A percentile compares a stretch with the other conserved stretches of the same genome.
Evolutionary conservation across 2,797 vertebrate species (phyloP).

Genomic region (Mus caroli): DNA sequence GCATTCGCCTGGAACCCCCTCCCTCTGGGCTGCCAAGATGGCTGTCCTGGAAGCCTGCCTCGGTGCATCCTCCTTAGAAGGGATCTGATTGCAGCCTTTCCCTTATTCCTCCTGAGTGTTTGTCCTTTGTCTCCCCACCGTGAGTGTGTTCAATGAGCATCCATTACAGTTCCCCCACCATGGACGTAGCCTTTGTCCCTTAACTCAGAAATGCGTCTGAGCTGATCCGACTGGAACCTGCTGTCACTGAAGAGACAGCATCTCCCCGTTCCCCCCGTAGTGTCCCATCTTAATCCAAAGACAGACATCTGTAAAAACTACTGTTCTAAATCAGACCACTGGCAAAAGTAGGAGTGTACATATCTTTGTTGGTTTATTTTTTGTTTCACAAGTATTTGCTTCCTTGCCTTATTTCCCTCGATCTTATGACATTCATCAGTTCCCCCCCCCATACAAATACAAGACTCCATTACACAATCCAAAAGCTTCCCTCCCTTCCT

Average conservation of each 20-base stretch:
- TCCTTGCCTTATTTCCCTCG: not conserved
- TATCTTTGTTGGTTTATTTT: not conserved
- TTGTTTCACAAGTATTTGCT: not conserved
- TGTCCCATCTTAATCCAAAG: not conserved
- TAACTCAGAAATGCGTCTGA: not conserved
- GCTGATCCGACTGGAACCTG: not conserved
- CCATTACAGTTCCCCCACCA: too few relatives aligned
- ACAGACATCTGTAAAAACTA: not conserved
- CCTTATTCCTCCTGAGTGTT: not conserved
- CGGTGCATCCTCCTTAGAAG: not conserved
- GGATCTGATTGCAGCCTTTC: not conserved
- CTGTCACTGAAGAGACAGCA: not conserved
- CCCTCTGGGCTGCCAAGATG: not conserved
- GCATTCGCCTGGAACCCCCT: accelerated
- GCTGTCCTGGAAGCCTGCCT: not conserved
- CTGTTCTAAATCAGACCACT: not conserved
- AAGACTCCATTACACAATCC: not conserved
- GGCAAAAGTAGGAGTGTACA: not conserved
- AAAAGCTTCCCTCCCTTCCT: not conserved
- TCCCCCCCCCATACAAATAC: not conserved
- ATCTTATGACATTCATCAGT: not conserved
- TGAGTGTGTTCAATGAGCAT: not conserved
- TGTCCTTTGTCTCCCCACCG: not conserved
- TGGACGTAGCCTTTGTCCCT: not conserved
- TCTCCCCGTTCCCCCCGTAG: not conserved